Percentiles rank a stretch among this genome's conserved stretches.
phyloP scores from a whole-genome alignment of 2,797 vertebrate genomes.

The Sciaenops ocellatus region DNA sequence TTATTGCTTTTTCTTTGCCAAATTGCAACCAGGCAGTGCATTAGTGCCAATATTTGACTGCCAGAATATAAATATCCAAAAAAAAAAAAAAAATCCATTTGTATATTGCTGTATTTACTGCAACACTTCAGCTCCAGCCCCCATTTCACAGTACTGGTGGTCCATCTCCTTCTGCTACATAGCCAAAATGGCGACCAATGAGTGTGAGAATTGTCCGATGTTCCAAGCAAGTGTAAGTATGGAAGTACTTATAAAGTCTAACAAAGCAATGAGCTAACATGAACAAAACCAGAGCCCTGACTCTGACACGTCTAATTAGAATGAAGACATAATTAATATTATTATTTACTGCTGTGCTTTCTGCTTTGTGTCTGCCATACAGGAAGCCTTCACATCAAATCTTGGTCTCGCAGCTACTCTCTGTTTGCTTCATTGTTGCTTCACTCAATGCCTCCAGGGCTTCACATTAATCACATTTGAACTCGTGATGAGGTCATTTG shows the following conservation, averaged over 20 bases:
- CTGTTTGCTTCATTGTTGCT: not conserved
- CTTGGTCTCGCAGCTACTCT: not conserved
- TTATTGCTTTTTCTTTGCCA: too few species aligned
- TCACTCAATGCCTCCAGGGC: not conserved
- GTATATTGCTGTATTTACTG: too few species aligned
- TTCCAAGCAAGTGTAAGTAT: too few species aligned
- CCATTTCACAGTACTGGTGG: too few species aligned
- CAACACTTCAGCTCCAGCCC: too few species aligned
- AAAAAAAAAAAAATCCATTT: too few species aligned
- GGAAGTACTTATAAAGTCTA: not conserved
- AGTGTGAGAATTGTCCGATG: too few species aligned
- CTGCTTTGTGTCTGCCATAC: not conserved
- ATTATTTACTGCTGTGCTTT: not conserved
- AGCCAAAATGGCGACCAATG: too few species aligned
- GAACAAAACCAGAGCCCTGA: not conserved
- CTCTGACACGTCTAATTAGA: not conserved
- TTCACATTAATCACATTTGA: constrained; percentile 26
- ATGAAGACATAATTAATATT: not conserved
- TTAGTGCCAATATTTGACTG: too few species aligned
- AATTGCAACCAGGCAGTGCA: too few species aligned
- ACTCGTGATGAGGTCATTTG: constrained; percentile 16
- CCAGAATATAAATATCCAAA: too few species aligned
- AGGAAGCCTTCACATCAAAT: not conserved
- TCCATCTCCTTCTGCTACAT: too few species aligned
- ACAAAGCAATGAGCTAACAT: not conserved